phyloP scores from a whole-genome alignment of 2,888 invertebrate species.

The Cantharis flavilabris region DNA sequence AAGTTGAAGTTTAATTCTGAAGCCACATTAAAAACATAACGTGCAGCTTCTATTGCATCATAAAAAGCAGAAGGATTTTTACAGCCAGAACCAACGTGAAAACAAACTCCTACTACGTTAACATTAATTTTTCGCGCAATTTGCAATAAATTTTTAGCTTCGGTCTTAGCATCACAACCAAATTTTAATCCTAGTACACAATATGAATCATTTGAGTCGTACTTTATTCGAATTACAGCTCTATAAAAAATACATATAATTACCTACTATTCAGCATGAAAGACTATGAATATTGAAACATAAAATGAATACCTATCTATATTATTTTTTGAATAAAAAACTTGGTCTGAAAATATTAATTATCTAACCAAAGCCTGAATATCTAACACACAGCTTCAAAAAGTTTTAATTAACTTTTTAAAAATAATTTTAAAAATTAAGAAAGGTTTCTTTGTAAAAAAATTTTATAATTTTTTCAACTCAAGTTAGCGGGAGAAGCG shows the following conservation, averaged over 20 bases:
- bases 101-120: slow-evolving; percentile 78
- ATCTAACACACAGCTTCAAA: too few species aligned
- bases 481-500: too few species aligned
- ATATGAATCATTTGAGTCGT: slow-evolving; percentile 72
- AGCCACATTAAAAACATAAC: slow-evolving; percentile 71
- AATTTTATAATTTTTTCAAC: too few species aligned
- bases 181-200: slow-evolving; percentile 86
- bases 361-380: too few species aligned
- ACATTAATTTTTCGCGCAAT: slow-evolving; percentile 77
- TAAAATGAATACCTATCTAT: too few species aligned
- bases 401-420: too few species aligned
- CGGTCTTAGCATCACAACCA: slow-evolving; percentile 80
- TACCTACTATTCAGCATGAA: too few species aligned
- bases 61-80: slow-evolving; percentile 79
- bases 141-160: slow-evolving; percentile 75
- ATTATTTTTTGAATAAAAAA: too few species aligned
- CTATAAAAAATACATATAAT: slow-evolving; percentile 54
- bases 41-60: slow-evolving; percentile 75
- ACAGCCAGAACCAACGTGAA: slow-evolving; percentile 95
- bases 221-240: slow-evolving; percentile 85
- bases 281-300: too few species aligned
- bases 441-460: too few species aligned
- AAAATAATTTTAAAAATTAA: too few species aligned
- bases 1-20: slow-evolving; percentile 75
- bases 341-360: too few species aligned